Evolutionary conservation across 2,113 vertebrate species (phyloP), one percentile per base, ranked within the genome.

Genomic region (Silurus asotus): DNA sequence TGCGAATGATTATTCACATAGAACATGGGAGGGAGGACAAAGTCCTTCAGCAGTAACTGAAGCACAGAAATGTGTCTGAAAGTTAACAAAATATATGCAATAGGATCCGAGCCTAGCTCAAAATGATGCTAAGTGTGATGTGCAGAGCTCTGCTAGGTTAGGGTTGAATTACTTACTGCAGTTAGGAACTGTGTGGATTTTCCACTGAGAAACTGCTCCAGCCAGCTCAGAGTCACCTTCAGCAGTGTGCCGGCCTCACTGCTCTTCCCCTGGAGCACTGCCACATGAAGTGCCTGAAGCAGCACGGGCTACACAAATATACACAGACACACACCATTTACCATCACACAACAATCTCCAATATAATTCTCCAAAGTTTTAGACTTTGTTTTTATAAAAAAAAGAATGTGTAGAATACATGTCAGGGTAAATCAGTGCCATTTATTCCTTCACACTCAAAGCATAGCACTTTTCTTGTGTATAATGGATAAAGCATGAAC

Each of bases 181-280:
- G 93, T 92, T n/a, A 99, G 90, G 92, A 94, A 97, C 59, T 92
- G 84, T 6, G 85, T 88, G 69, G 85, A 91, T 6, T 86, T 93
- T 62, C 92, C 92, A 84, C 85, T 93, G 89, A 97, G 90, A 85
- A 88, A 94, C 87, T 95, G 96, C 77, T 98, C 96, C 79, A 98
- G 90, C 89, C 95, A 89, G 55, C 86, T 89, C 51, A 98, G 90
- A 7, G 92, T 84, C 51, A 89, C 92, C 79, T 91, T 91, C 64
- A 97, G 91, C 7, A 88, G 74, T 11, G 62, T 89, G 37, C 92
- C 91, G 0, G 94, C 93, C 79, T 97, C 95, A 53, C 91, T 91
- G 25, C 89, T 94, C 91, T 95, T 96, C 62, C 95, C 96, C 81
- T 96, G 96, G 70, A 97, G 91, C 88, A 95, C 93, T 83, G 93